Evolutionary conservation across 2,113 vertebrate species (phyloP).

Genomic region (Oreochromis niloticus): DNA sequence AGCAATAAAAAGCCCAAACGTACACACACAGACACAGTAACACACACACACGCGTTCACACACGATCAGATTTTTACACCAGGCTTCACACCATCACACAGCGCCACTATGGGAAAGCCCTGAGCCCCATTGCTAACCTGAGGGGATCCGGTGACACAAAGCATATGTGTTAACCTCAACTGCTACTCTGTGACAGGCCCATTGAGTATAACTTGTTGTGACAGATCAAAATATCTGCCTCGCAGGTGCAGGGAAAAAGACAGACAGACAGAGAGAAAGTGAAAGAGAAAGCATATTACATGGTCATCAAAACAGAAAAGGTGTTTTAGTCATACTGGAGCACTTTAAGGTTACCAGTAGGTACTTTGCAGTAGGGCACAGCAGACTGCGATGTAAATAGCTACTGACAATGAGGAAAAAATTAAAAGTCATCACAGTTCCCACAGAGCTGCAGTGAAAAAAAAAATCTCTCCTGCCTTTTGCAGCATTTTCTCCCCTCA

Average conservation of each 20-base stretch:
- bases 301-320: neutral
- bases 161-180: conserved; percentile 48
- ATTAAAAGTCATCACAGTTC: conserved; percentile 4
- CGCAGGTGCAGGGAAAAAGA: neutral
- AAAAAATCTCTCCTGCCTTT: neutral
- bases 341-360: conserved; percentile 27
- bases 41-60: neutral
- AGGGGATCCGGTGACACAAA: conserved; percentile 46
- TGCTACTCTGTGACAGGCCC: conserved; percentile 29
- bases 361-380: neutral
- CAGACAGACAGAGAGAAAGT: neutral
- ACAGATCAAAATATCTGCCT: conserved; percentile 57
- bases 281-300: neutral
- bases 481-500: conserved; percentile 19
- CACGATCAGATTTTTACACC: neutral
- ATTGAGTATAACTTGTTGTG: conserved; percentile 54
- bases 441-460: neutral
- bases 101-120: conserved; percentile 2
- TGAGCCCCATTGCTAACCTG: conserved; percentile 34
- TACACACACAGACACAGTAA: neutral
- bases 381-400: neutral
- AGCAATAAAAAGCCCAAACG: neutral
- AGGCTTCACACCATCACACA: conserved; percentile 35
- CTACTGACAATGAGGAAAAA: conserved; percentile 16
- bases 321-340: neutral